Evolutionary conservation across 2,113 vertebrate species (phyloP).

Genomic region (Trinectes maculatus): DNA sequence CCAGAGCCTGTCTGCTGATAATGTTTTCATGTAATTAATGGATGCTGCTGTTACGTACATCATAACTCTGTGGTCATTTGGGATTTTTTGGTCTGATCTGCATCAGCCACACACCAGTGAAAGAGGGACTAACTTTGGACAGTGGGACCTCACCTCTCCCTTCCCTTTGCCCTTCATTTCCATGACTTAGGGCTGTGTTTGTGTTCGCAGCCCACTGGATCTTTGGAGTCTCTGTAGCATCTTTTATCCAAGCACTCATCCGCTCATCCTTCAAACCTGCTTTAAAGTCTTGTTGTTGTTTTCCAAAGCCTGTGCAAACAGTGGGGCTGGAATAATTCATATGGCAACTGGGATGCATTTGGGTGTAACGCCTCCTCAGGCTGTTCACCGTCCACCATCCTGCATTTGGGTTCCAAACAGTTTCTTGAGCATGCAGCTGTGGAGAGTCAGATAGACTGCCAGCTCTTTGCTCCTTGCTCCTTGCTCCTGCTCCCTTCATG

Average conservation of each 20-base stretch:
- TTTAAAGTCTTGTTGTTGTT: slow-evolving; percentile 60
- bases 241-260: slow-evolving; percentile 41
- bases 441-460: slow-evolving; percentile 45
- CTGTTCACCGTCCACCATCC: slow-evolving; percentile 47
- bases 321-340: slow-evolving; percentile 67
- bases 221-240: slow-evolving; percentile 21
- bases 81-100: slow-evolving; percentile 32
- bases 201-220: slow-evolving; percentile 24
- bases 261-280: slow-evolving; percentile 37
- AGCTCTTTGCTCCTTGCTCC: slow-evolving; percentile 27
- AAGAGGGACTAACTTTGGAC: slow-evolving; percentile 42
- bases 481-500: slow-evolving; percentile 19
- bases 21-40: too few relatives aligned
- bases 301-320: slow-evolving; percentile 49
- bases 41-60: slow-evolving; percentile 1
- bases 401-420: slow-evolving; percentile 50
- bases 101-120: slow-evolving; percentile 17
- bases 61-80: slow-evolving; percentile 1
- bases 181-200: slow-evolving; percentile 20
- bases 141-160: not conserved
- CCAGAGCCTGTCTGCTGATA: too few relatives aligned
- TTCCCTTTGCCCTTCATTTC: slow-evolving; percentile 14
- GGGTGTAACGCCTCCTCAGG: slow-evolving; percentile 56
- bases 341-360: slow-evolving; percentile 57
- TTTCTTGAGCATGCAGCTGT: slow-evolving; percentile 52